A percentile compares a stretch with the other conserved stretches of the same genome.
These are phyloP conservation scores for Ditylenchus dipsaci DNA, from an alignment of 1,140 invertebrate species.

Conservation along the genomic window DNA sequence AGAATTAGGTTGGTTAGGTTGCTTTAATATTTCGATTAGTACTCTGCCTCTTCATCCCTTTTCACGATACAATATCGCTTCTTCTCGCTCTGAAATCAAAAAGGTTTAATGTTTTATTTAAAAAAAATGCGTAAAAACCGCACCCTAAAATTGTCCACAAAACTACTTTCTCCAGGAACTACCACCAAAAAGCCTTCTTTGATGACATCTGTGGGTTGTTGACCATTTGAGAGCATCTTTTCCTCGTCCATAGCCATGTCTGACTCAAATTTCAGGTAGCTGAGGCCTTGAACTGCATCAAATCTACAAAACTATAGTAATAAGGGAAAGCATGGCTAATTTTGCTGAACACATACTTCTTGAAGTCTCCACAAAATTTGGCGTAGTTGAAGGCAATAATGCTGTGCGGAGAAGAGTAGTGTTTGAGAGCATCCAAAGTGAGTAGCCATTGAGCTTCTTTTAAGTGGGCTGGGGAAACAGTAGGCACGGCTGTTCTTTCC, in stretches of 20 bases:
- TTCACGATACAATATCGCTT: slow-evolving; percentile 40
- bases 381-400: slow-evolving; percentile 43
- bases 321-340: background rate
- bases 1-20: slow-evolving; percentile 22
- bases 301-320: slow-evolving; percentile 9
- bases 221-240: slow-evolving; percentile 22
- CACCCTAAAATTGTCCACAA: slow-evolving; percentile 44
- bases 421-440: slow-evolving; percentile 22
- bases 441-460: slow-evolving; percentile 34
- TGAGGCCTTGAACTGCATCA: slow-evolving; percentile 17
- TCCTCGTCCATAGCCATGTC: slow-evolving; percentile 33
- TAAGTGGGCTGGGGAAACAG: slow-evolving; percentile 19
- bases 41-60: slow-evolving; percentile 22
- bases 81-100: slow-evolving; percentile 26
- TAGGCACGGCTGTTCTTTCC: slow-evolving; percentile 31
- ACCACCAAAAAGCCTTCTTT: slow-evolving; percentile 43
- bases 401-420: slow-evolving; percentile 39
- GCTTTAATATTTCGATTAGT: slow-evolving; percentile 35
- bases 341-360: slow-evolving; percentile 31
- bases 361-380: slow-evolving; percentile 41
- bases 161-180: slow-evolving; percentile 38
- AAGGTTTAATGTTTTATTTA: slow-evolving; percentile 3
- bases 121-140: background rate
- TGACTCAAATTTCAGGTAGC: slow-evolving; percentile 30
- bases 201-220: slow-evolving; percentile 21